Evolutionary conservation across 2,797 vertebrate species (phyloP).

Genomic region (Melanotaenia trifasciata): DNA sequence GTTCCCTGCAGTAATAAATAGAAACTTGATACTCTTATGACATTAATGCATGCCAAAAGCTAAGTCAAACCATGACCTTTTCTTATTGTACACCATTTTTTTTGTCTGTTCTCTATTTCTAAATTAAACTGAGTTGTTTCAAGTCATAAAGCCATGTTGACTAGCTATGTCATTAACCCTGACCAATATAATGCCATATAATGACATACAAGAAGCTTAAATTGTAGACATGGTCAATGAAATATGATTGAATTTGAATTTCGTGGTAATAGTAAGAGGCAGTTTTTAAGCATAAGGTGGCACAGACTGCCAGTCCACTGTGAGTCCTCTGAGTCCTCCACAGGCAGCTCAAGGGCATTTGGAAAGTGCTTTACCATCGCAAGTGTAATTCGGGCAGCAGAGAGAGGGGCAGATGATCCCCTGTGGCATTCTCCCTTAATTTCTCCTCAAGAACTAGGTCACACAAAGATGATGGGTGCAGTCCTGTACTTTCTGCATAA

Average conservation of each 20-base stretch:
- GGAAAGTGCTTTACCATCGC: conserved; percentile 45
- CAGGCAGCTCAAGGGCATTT: conserved; percentile 37
- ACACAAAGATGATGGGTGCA: conserved; percentile 54
- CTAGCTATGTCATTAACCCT: neutral
- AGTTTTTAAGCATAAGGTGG: conserved; percentile 22
- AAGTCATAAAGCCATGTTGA: neutral
- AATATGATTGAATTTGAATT: neutral
- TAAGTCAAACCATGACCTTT: neutral
- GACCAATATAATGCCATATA: neutral
- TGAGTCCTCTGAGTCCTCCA: conserved; percentile 31
- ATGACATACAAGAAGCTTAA: neutral
- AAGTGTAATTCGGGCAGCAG: conserved; percentile 32
- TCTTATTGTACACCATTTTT: neutral
- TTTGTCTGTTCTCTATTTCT: neutral
- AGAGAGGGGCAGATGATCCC: conserved; percentile 54
- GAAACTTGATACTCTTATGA: too few species aligned
- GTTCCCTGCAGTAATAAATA: too few species aligned
- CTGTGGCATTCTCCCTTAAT: conserved; percentile 42
- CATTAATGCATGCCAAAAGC: neutral
- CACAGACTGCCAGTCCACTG: conserved; percentile 14
- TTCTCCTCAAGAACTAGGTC: conserved; percentile 68
- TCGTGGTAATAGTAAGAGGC: conserved; percentile 14
- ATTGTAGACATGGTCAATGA: neutral
- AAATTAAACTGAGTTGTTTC: neutral
- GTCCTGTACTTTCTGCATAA: conserved; percentile 54